A percentile compares a stretch with the other conserved stretches of the same genome.
Evolutionary conservation across 2,113 vertebrate species (phyloP).

Genomic region (Anseranas semipalmata): DNA sequence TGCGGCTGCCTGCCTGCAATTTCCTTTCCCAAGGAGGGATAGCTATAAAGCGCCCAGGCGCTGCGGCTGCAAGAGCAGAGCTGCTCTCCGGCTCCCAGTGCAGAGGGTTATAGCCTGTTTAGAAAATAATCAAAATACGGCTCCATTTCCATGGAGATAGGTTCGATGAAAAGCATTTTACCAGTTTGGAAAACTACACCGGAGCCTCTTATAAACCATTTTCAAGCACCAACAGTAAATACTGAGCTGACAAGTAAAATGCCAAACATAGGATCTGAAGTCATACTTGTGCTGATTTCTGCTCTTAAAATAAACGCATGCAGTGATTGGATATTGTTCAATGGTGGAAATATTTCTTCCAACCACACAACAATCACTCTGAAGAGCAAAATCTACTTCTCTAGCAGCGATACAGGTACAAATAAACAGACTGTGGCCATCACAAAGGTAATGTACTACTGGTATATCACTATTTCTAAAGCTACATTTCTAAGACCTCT

Average conservation of each 20-base stretch:
- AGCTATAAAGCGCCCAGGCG: not conserved
- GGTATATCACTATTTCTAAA: not conserved
- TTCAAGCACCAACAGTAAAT: slow-evolving; percentile 43
- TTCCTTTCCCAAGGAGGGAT: not conserved
- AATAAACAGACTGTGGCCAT: not conserved
- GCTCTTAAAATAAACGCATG: slow-evolving; percentile 59
- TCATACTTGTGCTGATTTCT: slow-evolving; percentile 44
- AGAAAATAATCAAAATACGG: slow-evolving; percentile 26
- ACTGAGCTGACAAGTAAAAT: slow-evolving; percentile 32
- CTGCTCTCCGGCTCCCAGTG: not conserved
- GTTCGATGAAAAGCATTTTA: slow-evolving; percentile 51
- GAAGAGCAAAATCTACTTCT: slow-evolving; percentile 1
- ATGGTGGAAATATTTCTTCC: slow-evolving; percentile 58
- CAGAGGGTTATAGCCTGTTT: not conserved
- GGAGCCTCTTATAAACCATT: slow-evolving; percentile 46
- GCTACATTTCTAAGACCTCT: not conserved
- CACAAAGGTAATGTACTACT: not conserved
- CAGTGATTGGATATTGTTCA: slow-evolving; percentile 65
- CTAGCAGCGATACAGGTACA: not conserved
- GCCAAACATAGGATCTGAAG: slow-evolving; percentile 13
- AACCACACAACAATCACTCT: not conserved
- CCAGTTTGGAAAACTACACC: slow-evolving; percentile 40
- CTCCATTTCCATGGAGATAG: slow-evolving; percentile 42
- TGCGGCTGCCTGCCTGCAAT: not conserved
- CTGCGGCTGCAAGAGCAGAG: not conserved